These are phyloP conservation scores for Sebastiscus albofasciatus DNA, from an alignment of 2,797 vertebrate genomes.

Conservation along the genomic window DNA sequence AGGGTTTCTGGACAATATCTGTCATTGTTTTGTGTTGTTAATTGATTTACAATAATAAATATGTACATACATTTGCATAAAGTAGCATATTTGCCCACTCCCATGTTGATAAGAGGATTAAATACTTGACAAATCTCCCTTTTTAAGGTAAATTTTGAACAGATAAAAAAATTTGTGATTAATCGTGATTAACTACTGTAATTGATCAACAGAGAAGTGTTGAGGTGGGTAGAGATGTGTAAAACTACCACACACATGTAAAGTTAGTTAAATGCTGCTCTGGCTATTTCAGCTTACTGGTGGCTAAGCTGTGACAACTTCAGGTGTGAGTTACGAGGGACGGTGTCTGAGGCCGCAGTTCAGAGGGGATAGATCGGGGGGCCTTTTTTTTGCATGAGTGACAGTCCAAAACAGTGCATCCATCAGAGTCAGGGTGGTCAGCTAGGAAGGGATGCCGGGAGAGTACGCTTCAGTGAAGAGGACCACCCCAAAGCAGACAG, in stretches of 20 bases:
- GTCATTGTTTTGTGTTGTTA: no score
- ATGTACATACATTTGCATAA: no score
- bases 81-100: no score
- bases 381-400: constrained; percentile 74
- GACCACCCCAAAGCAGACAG: constrained; percentile 84
- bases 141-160: no score
- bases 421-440: constrained; percentile 80
- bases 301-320: constrained; percentile 14
- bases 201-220: neutral
- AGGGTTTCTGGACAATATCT: no score
- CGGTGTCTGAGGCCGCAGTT: constrained; percentile 61
- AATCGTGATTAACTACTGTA: no score
- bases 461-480: constrained; percentile 56
- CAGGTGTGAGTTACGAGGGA: constrained; percentile 59
- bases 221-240: neutral
- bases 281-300: constrained; percentile 14
- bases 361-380: constrained; percentile 55
- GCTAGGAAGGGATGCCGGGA: constrained; percentile 61
- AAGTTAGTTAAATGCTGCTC: neutral
- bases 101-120: no score
- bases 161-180: no score
- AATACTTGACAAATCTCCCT: no score
- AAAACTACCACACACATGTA: neutral
- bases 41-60: neutral
- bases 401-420: constrained; percentile 77